phyloP scores from a whole-genome alignment of 2,888 invertebrate species.

The Pollenia griseotomentosa region DNA sequence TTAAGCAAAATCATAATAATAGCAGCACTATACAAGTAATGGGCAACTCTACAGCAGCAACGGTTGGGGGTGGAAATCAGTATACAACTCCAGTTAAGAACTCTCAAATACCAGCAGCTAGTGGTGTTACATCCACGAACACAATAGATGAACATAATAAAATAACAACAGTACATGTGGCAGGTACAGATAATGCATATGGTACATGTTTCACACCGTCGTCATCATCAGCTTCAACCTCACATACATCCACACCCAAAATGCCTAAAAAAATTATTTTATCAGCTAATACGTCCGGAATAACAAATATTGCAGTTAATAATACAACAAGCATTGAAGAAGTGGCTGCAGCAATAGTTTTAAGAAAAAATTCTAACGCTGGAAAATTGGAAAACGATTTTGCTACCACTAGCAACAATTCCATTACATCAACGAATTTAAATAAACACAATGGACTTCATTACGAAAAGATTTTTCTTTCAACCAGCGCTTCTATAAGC shows the following conservation, averaged over 20 bases:
- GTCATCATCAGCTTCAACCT: slow-evolving; percentile 68
- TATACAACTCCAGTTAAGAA: slow-evolving; percentile 80
- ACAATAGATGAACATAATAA: slow-evolving; percentile 75
- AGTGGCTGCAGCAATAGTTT: slow-evolving; percentile 61
- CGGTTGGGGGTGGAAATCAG: slow-evolving; percentile 77
- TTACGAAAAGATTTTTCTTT: slow-evolving; percentile 83
- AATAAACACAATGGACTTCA: slow-evolving; percentile 76
- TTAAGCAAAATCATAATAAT: slow-evolving; percentile 63
- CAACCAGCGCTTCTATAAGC: slow-evolving; percentile 76
- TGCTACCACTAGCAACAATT: background rate
- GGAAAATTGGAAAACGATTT: slow-evolving; percentile 52
- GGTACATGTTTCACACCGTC: slow-evolving; percentile 74
- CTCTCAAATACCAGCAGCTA: slow-evolving; percentile 70
- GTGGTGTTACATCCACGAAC: slow-evolving; percentile 45
- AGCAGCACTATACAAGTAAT: slow-evolving; percentile 82
- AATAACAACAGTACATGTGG: slow-evolving; percentile 82
- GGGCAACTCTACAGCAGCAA: slow-evolving; percentile 74
- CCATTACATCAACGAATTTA: slow-evolving; percentile 14
- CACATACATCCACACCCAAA: slow-evolving; percentile 78
- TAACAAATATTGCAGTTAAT: slow-evolving; percentile 83
- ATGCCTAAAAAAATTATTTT: slow-evolving; percentile 82
- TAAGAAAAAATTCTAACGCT: slow-evolving; percentile 53
- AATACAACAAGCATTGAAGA: slow-evolving; percentile 74
- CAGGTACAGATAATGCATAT: slow-evolving; percentile 76
- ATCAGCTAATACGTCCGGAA: slow-evolving; percentile 81